These are phyloP conservation scores for Volucella zonaria DNA, from an alignment of 2,888 invertebrate species.

Conservation along the genomic window DNA sequence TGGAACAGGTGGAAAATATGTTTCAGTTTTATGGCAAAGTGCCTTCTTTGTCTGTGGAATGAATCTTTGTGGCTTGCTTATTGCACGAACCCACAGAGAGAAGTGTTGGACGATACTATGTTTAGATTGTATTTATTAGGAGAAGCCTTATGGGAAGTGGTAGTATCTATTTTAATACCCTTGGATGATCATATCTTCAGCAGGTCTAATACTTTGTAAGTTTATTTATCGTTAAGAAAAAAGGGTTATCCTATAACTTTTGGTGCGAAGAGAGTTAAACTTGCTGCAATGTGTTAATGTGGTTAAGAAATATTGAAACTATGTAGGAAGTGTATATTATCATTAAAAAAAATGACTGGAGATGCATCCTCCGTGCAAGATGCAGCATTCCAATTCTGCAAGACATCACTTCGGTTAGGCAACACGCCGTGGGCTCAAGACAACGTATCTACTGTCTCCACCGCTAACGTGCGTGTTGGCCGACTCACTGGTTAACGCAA, in stretches of 20 bases:
- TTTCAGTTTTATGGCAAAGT: conserved; percentile 58
- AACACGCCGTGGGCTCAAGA: too few relatives aligned
- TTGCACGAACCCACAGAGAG: neutral
- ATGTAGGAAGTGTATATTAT: too few relatives aligned
- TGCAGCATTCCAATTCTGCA: too few relatives aligned
- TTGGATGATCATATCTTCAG: conserved; percentile 24
- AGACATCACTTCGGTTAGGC: too few relatives aligned
- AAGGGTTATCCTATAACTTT: neutral
- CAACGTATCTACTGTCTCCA: too few relatives aligned
- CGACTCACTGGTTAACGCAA: too few relatives aligned
- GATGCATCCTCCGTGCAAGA: too few relatives aligned
- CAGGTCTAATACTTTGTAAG: conserved; percentile 2
- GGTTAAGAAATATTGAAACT: too few relatives aligned
- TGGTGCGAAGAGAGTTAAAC: neutral
- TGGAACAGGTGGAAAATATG: conserved; percentile 71
- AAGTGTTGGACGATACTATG: neutral
- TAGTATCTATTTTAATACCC: neutral
- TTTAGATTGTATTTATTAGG: neutral
- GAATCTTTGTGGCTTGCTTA: conserved; percentile 58
- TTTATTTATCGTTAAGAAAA: conserved; percentile 11
- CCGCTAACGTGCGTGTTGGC: too few relatives aligned
- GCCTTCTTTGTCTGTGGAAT: conserved; percentile 48
- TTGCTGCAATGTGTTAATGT: too few relatives aligned
- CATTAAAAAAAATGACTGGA: too few relatives aligned
- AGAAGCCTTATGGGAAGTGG: conserved; percentile 18